Base-by-base conservation (phyloP, 2,797 vertebrate genomes). In the Dryobates pubescens region DNA sequence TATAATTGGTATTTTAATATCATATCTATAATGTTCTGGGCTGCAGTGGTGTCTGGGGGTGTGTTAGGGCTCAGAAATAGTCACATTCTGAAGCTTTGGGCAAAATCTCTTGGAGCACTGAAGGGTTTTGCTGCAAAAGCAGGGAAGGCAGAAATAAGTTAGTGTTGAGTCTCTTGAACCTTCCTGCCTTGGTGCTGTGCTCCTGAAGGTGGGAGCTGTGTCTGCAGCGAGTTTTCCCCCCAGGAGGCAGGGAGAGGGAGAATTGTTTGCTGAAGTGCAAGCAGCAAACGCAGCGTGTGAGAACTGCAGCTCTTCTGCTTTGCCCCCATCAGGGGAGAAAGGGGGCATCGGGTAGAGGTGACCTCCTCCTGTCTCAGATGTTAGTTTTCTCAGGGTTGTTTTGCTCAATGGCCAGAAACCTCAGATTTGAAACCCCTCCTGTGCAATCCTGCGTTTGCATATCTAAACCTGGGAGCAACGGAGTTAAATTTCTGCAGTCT, bases 401-500 rank as follows among this genome's bases (percentile, higher is more conserved):
- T 71, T 88, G 15, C 36, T 84, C 27, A 3, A 10, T 6, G 51
- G 26, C 4, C 81, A 27, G 75, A 19, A 57, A 24, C 29, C 34
- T 67, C 38, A 1, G 29, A 29, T 70, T 18, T 53, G 36, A 10
- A 61, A 30, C 32, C 0, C 16, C 6, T 20, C 34, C 81, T 8
- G 16, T 32, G 74, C 63, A 32, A 7, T 30, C 77, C 49, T 0
- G 0, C 29, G 0, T 22, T 57, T 17, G 71, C 64, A 63, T 34
- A 74, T 62, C 1, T 19, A 6, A 19, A 3, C 77, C 91, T 80
- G 79, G 32, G 22, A 56, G 56, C 3, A 1, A 1, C 38, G 58
- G 91, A 80, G 89, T 91, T 92, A 86, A 95, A 86, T 81, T 59
- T 45, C 90, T 82, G 84, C 94, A 91, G 86, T 76, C 49, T 82